phyloP scores from a whole-genome alignment of 2,888 invertebrate genomes.

The Melinopterus prodromus region DNA sequence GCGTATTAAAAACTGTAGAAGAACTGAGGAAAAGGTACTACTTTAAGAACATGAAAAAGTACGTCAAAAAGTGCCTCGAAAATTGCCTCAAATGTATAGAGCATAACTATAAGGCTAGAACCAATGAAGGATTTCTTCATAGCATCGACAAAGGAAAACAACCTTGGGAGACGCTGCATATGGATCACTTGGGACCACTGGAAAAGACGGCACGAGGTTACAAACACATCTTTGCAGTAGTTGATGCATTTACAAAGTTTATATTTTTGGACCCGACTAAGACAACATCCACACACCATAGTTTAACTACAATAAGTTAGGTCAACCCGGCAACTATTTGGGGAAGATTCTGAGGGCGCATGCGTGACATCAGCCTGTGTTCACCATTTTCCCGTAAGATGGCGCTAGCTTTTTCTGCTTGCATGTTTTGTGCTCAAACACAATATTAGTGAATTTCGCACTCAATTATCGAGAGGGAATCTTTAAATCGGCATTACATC shows the following conservation, averaged over 20 bases:
- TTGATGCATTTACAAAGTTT: slow-evolving; percentile 49
- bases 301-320: too few species aligned
- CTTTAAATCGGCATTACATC: too few species aligned
- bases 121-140: slow-evolving; percentile 46
- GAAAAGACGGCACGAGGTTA: slow-evolving; percentile 35
- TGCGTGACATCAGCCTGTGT: too few species aligned
- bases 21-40: slow-evolving; percentile 48
- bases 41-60: slow-evolving; percentile 49
- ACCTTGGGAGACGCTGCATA: slow-evolving; percentile 47
- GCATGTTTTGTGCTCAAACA: too few species aligned
- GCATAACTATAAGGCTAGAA: slow-evolving; percentile 41
- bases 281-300: slow-evolving; percentile 39
- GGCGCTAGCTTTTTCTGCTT: too few species aligned
- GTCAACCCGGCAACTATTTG: too few species aligned
- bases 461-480: too few species aligned
- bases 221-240: slow-evolving; percentile 46
- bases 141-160: slow-evolving; percentile 45
- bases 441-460: too few species aligned
- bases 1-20: slow-evolving; percentile 48
- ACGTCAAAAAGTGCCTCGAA: slow-evolving; percentile 44
- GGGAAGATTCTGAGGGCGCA: too few species aligned
- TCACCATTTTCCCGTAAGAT: too few species aligned
- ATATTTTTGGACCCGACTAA: slow-evolving; percentile 39
- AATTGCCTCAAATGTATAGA: slow-evolving; percentile 50
- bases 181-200: slow-evolving; percentile 50